Evolutionary conservation across 2,113 vertebrate genomes (phyloP), one percentile per base, ranked within the genome.

Genomic region (Lamprotornis superbus): DNA sequence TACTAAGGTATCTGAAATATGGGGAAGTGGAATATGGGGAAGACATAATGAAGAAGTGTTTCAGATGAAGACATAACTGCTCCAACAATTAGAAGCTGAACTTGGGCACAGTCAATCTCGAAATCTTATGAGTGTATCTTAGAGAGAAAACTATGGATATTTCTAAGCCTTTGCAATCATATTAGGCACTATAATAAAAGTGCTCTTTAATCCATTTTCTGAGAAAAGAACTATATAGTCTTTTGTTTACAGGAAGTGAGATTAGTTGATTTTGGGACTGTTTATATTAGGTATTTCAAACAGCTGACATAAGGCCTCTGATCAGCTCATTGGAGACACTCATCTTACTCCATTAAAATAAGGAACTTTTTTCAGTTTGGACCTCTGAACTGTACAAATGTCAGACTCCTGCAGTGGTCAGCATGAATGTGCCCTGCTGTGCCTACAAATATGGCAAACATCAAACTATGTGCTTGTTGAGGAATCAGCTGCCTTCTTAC

Each of bases 221-320:
- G 68, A 84, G 94, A 89, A 96, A 81, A 85, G 69, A 63, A 74
- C 30, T 15, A 25, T 68, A 67, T 4, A 40, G 37, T 21, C 23
- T 89, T 81, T 42, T 85, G 83, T 89, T 96, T 95, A 94, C 61
- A 91, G 90, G 84, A 95, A 96, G 52, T 6, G 15, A 91, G 81
- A 94, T 77, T 89, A 94, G 65, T 63, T 89, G 47, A 82, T 52
- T 89, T 89, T 37, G 78, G 44, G 47, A 49, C 33, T 75, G 74
- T 79, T 95, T 91, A 94, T 24, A 60, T 35, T 39, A 78, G 5
- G 42, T 84, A 91, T 84, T 91, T 84, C 78, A 78, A 39, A 87
- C 21, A 75, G 64, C 49, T 75, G 65, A 82, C 30, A 10, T 31
- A 42, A 67, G 30, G 57, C 42, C 35, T 61, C 46, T 57, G 17